Conservation (phyloP, 2,797 vertebrate species). For the Tragelaphus eurycerus region DNA sequence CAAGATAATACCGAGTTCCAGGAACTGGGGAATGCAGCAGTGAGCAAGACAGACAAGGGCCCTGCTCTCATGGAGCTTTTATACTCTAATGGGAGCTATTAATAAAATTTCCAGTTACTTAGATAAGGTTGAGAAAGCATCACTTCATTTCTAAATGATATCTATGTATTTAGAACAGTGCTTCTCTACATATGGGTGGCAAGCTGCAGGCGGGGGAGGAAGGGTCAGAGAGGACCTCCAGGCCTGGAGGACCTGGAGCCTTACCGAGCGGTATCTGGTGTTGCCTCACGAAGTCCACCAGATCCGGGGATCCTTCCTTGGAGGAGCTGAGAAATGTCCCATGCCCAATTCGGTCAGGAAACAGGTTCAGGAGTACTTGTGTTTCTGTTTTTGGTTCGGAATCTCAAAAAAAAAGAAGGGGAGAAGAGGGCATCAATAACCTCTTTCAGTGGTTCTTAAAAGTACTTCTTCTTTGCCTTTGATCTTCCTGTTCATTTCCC, state of each 20-base stretch:
- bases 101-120: background rate
- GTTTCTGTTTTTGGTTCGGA: constrained; percentile 91
- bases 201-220: background rate
- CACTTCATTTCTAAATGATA: constrained; percentile 13
- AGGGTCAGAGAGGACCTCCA: background rate
- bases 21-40: background rate
- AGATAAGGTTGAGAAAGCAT: constrained; percentile 42
- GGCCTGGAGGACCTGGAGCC: background rate
- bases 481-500: constrained; percentile 1
- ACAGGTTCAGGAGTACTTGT: constrained; percentile 90
- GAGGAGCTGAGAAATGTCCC: constrained; percentile 92
- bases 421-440: background rate
- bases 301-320: constrained; percentile 84
- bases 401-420: constrained; percentile 84
- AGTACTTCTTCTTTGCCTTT: background rate
- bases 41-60: background rate
- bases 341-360: constrained; percentile 97
- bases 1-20: background rate
- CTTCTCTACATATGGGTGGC: background rate
- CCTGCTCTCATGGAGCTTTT: background rate
- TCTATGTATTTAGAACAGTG: constrained; percentile 5
- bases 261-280: constrained; percentile 93
- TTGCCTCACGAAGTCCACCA: constrained; percentile 89
- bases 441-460: background rate
- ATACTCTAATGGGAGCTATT: background rate